Evolutionary conservation across 1,140 invertebrate genomes (phyloP), one percentile per base, ranked within the genome.

Genomic region (Cydia pomonella): DNA sequence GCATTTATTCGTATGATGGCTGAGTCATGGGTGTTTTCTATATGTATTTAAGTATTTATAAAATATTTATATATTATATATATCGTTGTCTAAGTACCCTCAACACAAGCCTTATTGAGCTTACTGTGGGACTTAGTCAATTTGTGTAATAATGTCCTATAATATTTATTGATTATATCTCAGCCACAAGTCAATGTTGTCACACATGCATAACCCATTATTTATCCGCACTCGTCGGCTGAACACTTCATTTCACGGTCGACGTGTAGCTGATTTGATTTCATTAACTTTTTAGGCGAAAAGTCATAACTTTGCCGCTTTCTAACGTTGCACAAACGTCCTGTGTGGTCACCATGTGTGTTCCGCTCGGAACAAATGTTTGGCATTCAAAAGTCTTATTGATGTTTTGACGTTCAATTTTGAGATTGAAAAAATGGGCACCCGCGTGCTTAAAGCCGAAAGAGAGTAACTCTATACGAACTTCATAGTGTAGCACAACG

Each of bases 271-370:
- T 85, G 80, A 86, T 84, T 84, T 80, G 80, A 85, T 87, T 86
- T 80, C 76, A 77, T 86, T 83, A 79, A 84, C 71, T 84, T 88
- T 82, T 84, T 79, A 79, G 76, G 80, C 76, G 76, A 82, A 84
- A 84, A 82, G 73, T 77, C 76, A 78, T 80, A 82, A 82, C 72
- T 79, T 82, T 78, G 74, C 62, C 77, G 77, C 79, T 85, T 84
- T 84, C 86, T 83, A 84, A 85, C 80, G 73, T 86, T 88, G 86
- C 84, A 82, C 84, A 89, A 88, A 77, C 89, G 75, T 86, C 86
- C 81, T 92, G 91, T 91, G 91, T 92, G 90, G 91, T 80, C 87
- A 80, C 85, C 79, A 80, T 82, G 82, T 83, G 88, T 91, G 88
- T 85, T 72, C 71, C 66, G 81, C 82, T 83, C 80, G 82, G 87